Evolutionary conservation across 37 sponge, comb jelly and placozoan species (phyloP), one percentile per base, ranked within the genome.

Genomic region (Agelas oroides): DNA sequence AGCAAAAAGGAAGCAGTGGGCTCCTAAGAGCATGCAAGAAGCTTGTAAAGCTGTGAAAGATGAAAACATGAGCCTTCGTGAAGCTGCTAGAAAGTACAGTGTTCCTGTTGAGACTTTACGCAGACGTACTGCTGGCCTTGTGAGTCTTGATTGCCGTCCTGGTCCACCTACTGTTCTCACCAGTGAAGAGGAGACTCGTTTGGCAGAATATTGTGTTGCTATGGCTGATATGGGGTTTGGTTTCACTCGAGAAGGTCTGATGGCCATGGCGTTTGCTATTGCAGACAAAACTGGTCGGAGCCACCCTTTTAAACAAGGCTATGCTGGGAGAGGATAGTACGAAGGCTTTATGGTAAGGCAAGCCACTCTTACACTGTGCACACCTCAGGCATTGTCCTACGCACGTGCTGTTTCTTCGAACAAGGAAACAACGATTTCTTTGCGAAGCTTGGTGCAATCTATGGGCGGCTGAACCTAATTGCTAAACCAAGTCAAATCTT

Each of bases 191-290:
- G 85, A 84, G 41, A 68, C 23, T 63, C 30, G 67, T 34, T 84
- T 75, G 35, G 76, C 71, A 53, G 6, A 18, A 19, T 84, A 75
- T 46, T 40, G 57, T 11, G 38, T 84, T 35, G 15, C 23, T 56
- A 84, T 84, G 76, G 67, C 76, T 61, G 85, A 84, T 23, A 84
- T 75, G 85, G 85, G 85, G 35, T 75, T 84, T 84, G 85, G 85
- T 23, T 57, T 75, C 6, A 65, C 85, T 1, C 40, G 85, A 65
- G 69, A 74, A 30, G 77, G 63, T 40, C 69, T 84, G 24, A 75
- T 84, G 85, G 61, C 39, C 52, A 75, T 74, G 76, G 85, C 76
- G 33, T 84, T 36, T 46, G 21, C 53, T 28, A 84, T 84, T 15
- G 76, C 64, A n/a, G 85, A 84, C 16, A 84, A 41, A 39, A 75